Base-by-base conservation (phyloP, 2,888 invertebrate genomes). In the Drosophila paramelanica region DNA sequence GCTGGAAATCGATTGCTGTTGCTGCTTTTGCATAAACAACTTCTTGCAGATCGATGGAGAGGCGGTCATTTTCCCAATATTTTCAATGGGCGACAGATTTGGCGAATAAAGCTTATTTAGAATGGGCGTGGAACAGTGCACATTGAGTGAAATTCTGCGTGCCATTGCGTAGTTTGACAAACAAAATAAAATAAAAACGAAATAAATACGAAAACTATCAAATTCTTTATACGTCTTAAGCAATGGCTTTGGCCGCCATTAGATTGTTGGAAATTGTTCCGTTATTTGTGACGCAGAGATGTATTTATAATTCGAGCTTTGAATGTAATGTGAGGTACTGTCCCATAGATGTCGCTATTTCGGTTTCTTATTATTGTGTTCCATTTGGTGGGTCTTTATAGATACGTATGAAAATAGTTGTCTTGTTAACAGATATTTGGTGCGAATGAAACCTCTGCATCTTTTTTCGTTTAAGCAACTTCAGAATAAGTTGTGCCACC, bases 211-310 rank as follows among this genome's bases (percentile, higher is more conserved):
- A 11, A 1, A 25, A n/a, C n/a, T 3, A 25, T 2, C 4, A 6
- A 25, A 8, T 7, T 13, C 11, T 33, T 8, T 5, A 2, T 14
- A 36, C 23, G 11, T 10, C 2, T 33, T 17, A 3, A n/a, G n/a
- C 39, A 36, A 23, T 8, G 4, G 27, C 14, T 33, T 33, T 27
- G 27, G 27, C 8, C 33, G n/a, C 41, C 13, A 17, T 42, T 17
- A 13, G 13, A 13, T 33, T 36, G 36, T 4, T 11, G 42, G 53
- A 33, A 53, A 53, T 33, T 23, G 3, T 14, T n/a, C 42, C 53
- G 53, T 53, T 53, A 43, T 5, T 4, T 14, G 42, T 31, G 3
- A 0, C 5, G n/a, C 27, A 52, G 52, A 20, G 52, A 20, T 42
- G 31, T 20, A 52, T 31, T 53, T 33, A 1, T 3, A 33, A 11